Evolutionary conservation across 2,888 invertebrate genomes (phyloP).

Genomic region (Limulus polyphemus): DNA sequence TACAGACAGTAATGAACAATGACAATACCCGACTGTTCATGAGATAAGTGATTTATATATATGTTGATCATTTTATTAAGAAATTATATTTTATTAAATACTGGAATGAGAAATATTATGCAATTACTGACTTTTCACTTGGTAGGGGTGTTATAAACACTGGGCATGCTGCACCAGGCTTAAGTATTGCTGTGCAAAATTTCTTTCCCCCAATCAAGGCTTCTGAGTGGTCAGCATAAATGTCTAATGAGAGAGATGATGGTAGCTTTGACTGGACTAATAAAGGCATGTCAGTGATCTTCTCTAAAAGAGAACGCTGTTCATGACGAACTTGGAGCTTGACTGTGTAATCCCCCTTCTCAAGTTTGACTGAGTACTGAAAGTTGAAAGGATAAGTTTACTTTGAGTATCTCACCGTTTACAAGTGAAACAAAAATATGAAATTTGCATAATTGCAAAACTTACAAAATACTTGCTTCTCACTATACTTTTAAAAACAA

Average conservation of each 20-base stretch:
- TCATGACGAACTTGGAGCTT: constrained; percentile 83
- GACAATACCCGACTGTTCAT: too few relatives aligned
- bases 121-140: constrained; percentile 62
- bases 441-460: too few relatives aligned
- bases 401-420: too few relatives aligned
- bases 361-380: constrained; percentile 56
- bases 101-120: background rate
- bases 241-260: constrained; percentile 56
- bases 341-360: constrained; percentile 87
- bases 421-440: too few relatives aligned
- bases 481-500: too few relatives aligned
- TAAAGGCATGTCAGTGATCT: constrained; percentile 59
- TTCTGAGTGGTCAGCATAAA: constrained; percentile 55
- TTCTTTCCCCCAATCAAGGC: constrained; percentile 64
- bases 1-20: too few relatives aligned
- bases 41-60: background rate
- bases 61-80: background rate
- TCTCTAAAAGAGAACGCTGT: constrained; percentile 67
- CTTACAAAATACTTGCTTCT: too few relatives aligned
- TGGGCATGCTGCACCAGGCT: constrained; percentile 52
- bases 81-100: constrained; percentile 1
- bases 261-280: constrained; percentile 62
- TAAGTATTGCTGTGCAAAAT: constrained; percentile 46
- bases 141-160: constrained; percentile 64
- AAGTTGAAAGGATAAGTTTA: too few relatives aligned